phyloP scores from a whole-genome alignment of 2,888 invertebrate species.

The Chirona hameri region DNA sequence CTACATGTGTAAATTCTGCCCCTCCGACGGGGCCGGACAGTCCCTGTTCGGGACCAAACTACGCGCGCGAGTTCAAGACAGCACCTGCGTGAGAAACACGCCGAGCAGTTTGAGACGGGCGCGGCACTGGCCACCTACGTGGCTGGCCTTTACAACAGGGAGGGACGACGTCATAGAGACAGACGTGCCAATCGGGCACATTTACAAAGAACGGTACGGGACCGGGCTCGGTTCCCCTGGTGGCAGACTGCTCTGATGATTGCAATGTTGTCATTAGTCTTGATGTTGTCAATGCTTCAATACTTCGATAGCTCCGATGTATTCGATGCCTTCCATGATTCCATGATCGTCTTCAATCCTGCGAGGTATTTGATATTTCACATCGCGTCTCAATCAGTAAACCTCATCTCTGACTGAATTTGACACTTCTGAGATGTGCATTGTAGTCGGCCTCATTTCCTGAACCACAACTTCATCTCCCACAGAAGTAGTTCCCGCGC shows the following conservation, averaged over 20 bases:
- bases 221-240: neutral
- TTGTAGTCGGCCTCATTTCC: no score
- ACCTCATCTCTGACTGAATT: neutral
- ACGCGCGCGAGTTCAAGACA: slow-evolving; percentile 1
- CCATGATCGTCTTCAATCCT: no score
- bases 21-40: slow-evolving; percentile 40
- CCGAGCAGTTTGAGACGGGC: neutral
- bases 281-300: no score
- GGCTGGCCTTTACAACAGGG: neutral
- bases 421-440: neutral
- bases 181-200: neutral
- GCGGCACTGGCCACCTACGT: neutral
- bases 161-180: neutral
- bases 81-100: slow-evolving; percentile 1
- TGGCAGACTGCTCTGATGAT: no score
- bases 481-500: neutral
- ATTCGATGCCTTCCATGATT: no score
- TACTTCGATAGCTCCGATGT: no score
- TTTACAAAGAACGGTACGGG: neutral
- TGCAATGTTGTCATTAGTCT: no score
- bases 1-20: slow-evolving; percentile 68
- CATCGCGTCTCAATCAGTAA: no score
- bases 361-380: no score
- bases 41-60: neutral
- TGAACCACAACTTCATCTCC: neutral